A percentile compares a stretch with the other conserved stretches of the same genome.
phyloP scores from a whole-genome alignment of 2,888 invertebrate species.

The Tridacna crocea region DNA sequence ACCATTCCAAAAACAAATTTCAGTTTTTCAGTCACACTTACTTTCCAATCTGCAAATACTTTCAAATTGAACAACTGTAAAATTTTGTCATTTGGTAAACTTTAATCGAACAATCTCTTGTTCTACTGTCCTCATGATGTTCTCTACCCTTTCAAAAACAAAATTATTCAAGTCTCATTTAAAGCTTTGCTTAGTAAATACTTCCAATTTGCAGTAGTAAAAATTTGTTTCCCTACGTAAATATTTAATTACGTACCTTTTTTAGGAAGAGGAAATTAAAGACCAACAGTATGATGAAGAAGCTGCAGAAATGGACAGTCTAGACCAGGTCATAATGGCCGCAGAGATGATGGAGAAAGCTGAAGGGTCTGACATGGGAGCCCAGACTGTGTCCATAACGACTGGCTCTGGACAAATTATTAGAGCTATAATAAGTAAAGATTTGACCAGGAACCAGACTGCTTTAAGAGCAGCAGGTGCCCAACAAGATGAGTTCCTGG shows the following conservation, averaged over 20 bases:
- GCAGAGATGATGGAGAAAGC: conserved; percentile 48
- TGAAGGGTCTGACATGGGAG: background rate
- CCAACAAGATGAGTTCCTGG: conserved; percentile 5
- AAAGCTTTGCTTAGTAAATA: no score
- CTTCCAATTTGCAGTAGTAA: no score
- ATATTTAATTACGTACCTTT: background rate
- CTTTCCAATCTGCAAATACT: no score
- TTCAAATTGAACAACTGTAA: no score
- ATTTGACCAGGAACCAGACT: background rate
- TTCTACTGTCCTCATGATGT: no score
- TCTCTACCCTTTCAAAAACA: no score
- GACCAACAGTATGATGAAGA: conserved; percentile 36
- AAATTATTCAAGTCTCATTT: no score
- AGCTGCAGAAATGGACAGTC: conserved; percentile 40
- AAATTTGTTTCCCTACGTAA: no score
- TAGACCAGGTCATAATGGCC: conserved; percentile 56
- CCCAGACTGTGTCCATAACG: conserved; percentile 21
- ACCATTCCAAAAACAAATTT: no score
- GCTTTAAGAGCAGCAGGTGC: background rate
- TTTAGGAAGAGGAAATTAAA: conserved; percentile 32
- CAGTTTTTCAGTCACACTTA: no score
- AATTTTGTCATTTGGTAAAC: no score
- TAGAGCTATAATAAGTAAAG: background rate
- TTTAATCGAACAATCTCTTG: no score
- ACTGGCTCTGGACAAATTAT: conserved; percentile 14